These are phyloP conservation scores for Tribolium freemani DNA, from an alignment of 2,888 invertebrate genomes.

Conservation along the genomic window DNA sequence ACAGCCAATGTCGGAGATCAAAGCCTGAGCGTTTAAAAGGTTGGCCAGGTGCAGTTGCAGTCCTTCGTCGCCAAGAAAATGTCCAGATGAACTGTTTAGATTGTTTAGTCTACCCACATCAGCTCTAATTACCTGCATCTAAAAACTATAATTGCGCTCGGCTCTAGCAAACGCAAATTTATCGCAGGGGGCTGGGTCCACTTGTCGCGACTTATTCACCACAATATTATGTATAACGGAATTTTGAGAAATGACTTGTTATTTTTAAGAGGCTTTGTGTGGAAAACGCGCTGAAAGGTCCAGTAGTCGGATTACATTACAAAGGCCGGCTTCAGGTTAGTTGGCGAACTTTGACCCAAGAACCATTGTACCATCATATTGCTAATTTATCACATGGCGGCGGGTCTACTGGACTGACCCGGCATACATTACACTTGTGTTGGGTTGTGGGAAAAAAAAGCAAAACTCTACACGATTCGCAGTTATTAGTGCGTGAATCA, in stretches of 20 bases:
- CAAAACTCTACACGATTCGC: not conserved
- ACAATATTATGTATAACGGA: conserved; percentile 41
- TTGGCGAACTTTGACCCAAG: conserved; percentile 44
- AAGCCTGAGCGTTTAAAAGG: conserved; percentile 49
- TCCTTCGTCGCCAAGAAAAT: conserved; percentile 56
- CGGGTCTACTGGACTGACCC: not conserved
- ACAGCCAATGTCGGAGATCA: conserved; percentile 18
- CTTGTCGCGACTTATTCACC: conserved; percentile 48
- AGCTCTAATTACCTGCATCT: conserved; percentile 56
- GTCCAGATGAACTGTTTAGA: conserved; percentile 57
- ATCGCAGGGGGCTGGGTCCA: conserved; percentile 48
- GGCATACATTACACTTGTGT: not conserved
- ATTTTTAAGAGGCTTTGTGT: conserved; percentile 25
- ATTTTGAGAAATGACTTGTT: conserved; percentile 11
- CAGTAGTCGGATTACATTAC: conserved; percentile 47
- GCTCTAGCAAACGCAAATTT: conserved; percentile 51
- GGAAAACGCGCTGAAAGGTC: conserved; percentile 39
- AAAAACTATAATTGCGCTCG: conserved; percentile 57
- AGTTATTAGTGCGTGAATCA: not conserved
- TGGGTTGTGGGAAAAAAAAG: too few relatives aligned
- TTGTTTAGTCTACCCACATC: conserved; percentile 62
- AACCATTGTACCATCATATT: conserved; percentile 33
- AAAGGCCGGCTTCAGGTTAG: conserved; percentile 47
- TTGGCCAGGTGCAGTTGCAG: conserved; percentile 57
- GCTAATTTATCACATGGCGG: conserved; percentile 21